Conservation (phyloP, 2,888 invertebrate species). For the Julus scandinavius region DNA sequence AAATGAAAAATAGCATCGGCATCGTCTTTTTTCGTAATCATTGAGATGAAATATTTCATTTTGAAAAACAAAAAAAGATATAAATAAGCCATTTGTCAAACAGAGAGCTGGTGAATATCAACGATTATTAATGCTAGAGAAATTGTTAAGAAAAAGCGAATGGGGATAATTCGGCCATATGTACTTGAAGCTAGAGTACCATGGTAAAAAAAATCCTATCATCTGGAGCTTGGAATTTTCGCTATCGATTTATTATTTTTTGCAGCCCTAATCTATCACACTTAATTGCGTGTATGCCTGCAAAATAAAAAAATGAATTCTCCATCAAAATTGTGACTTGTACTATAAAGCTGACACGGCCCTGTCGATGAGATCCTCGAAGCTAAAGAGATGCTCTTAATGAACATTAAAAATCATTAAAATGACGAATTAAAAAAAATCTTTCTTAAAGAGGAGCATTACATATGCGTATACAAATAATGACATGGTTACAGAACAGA, state of each 20-base stretch:
- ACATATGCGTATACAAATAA: not conserved
- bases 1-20: conserved; percentile 22
- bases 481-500: too few relatives aligned
- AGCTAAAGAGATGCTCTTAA: not conserved
- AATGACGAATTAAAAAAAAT: conserved; percentile 4
- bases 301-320: conserved; percentile 8
- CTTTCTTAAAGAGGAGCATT: not conserved
- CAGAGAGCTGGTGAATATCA: conserved; percentile 25
- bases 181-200: not conserved
- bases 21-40: not conserved
- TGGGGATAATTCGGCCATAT: conserved; percentile 25
- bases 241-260: conserved; percentile 33
- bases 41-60: conserved; percentile 17
- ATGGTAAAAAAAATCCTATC: not conserved
- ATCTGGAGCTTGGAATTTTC: conserved; percentile 21
- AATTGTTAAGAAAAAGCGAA: conserved; percentile 22
- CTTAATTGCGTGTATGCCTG: not conserved
- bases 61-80: not conserved
- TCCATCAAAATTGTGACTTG: conserved; percentile 16
- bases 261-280: conserved; percentile 33
- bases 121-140: conserved; percentile 11
- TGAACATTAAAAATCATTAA: conserved; percentile 33
- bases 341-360: not conserved
- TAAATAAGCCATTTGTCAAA: conserved; percentile 26
- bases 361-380: not conserved